phyloP scores from a whole-genome alignment of 2,797 vertebrate species.

The Aldrovandia affinis region DNA sequence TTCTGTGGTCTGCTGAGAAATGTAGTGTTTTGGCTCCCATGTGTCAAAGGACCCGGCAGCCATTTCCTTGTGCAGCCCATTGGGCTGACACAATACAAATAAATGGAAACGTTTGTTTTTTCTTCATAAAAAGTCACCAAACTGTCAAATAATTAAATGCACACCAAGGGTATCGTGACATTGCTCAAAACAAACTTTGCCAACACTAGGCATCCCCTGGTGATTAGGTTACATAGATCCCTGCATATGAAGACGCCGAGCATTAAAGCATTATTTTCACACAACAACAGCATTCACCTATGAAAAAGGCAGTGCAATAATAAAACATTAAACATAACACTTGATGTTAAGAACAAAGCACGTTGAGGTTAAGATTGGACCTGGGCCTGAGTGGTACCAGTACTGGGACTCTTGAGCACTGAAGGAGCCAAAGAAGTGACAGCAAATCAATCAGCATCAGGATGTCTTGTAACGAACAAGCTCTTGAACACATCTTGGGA shows the following conservation, averaged over 20 bases:
- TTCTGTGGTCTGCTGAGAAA: too few species aligned
- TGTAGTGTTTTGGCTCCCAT: too few species aligned
- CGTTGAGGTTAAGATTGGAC: background rate
- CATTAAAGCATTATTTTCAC: background rate
- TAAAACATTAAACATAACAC: background rate
- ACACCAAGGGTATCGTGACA: constrained; percentile 50
- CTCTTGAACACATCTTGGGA: background rate
- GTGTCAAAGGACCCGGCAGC: too few species aligned
- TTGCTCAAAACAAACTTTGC: constrained; percentile 52
- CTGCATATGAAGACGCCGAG: constrained; percentile 32
- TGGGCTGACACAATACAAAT: too few species aligned
- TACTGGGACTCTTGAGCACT: background rate
- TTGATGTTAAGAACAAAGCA: background rate
- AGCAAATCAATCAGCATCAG: background rate
- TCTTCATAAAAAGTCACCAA: constrained; percentile 45
- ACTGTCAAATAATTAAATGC: constrained; percentile 57
- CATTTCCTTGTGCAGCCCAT: too few species aligned
- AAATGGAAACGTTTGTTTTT: constrained; percentile 36
- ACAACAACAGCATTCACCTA: background rate
- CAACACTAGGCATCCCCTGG: constrained; percentile 50
- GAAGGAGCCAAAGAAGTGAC: constrained; percentile 24
- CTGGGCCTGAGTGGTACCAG: background rate
- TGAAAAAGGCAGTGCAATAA: background rate
- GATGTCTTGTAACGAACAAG: background rate
- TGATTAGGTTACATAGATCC: constrained; percentile 43